phyloP scores from a whole-genome alignment of 2,113 vertebrate species.

The Pantherophis guttatus region DNA sequence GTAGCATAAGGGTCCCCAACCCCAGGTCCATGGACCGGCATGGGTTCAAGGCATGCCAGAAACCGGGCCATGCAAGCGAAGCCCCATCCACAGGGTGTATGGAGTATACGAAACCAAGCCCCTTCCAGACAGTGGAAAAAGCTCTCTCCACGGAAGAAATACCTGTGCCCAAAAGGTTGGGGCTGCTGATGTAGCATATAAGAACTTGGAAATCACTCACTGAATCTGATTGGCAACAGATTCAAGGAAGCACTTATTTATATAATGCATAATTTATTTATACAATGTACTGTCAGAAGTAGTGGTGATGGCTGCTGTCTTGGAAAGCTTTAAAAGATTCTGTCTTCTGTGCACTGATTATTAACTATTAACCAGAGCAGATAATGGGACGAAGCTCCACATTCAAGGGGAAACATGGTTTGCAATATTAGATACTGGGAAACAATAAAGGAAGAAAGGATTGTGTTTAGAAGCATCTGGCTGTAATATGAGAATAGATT shows the following conservation, averaged over 20 bases:
- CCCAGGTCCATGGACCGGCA: too few relatives aligned
- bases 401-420: not conserved
- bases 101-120: too few relatives aligned
- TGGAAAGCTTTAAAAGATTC: not conserved
- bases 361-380: not conserved
- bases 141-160: too few relatives aligned
- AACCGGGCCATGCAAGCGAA: too few relatives aligned
- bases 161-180: too few relatives aligned
- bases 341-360: not conserved
- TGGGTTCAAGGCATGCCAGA: too few relatives aligned
- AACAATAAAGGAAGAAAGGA: not conserved
- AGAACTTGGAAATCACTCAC: not conserved
- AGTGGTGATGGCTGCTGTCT: not conserved
- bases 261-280: not conserved
- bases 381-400: not conserved
- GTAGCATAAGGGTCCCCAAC: not conserved
- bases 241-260: not conserved
- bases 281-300: not conserved
- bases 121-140: too few relatives aligned
- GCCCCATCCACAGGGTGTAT: too few relatives aligned
- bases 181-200: not conserved
- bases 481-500: rapidly evolving
- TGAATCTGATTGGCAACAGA: not conserved
- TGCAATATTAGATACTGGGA: not conserved
- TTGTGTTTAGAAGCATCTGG: not conserved